Conservation (phyloP, 1,140 invertebrate genomes). For the Dryas iulia region DNA sequence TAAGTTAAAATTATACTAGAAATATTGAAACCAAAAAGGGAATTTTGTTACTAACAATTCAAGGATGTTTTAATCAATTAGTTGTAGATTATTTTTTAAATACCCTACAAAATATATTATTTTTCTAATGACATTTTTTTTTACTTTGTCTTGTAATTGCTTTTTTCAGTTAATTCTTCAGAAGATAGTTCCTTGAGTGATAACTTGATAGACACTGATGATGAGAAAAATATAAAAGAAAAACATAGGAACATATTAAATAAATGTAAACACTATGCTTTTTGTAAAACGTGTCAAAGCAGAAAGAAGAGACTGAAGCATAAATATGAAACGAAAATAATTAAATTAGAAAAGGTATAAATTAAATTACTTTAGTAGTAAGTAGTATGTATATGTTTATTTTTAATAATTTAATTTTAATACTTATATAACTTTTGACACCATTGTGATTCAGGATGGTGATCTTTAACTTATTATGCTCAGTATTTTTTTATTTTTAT, state of each 20-base stretch:
- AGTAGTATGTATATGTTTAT: constrained; percentile 25
- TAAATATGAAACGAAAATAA: constrained; percentile 48
- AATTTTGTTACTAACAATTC: no score
- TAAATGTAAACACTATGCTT: constrained; percentile 48
- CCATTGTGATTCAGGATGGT: no score
- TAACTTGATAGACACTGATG: constrained; percentile 8
- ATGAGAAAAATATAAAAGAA: constrained; percentile 8
- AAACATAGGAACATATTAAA: not conserved
- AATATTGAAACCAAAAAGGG: no score
- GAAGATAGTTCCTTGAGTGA: constrained; percentile 36
- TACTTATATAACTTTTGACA: no score
- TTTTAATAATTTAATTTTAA: not conserved
- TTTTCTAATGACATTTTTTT: no score
- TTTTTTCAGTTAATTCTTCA: constrained; percentile 35
- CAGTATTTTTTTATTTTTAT: no score
- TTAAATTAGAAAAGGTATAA: constrained; percentile 40
- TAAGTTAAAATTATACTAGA: no score
- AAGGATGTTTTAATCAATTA: no score
- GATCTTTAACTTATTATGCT: no score
- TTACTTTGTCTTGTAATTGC: no score
- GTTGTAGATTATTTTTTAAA: no score
- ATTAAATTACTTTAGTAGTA: not conserved
- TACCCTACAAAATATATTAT: no score
- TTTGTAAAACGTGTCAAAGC: constrained; percentile 49
- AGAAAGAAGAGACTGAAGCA: constrained; percentile 37